Conservation (phyloP, 2,797 vertebrate genomes). For the Enteromius viviparus region DNA sequence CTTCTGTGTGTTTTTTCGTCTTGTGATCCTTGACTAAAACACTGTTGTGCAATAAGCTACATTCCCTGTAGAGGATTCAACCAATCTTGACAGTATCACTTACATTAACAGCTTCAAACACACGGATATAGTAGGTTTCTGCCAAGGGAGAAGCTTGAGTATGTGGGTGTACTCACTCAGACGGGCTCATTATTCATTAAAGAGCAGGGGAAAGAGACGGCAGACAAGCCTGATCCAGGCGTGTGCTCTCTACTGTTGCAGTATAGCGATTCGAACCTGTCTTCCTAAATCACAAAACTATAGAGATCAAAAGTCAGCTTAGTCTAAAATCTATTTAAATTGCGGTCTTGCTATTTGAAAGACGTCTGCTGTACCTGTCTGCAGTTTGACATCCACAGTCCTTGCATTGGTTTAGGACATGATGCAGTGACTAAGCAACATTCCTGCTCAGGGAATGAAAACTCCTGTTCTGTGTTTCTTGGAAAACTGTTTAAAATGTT, state of each 20-base stretch:
- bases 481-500: neutral
- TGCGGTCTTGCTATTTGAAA: neutral
- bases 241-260: neutral
- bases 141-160: neutral
- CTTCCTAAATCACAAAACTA: constrained; percentile 4
- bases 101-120: constrained; percentile 26
- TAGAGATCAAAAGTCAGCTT: constrained; percentile 12
- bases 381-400: neutral
- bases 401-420: neutral
- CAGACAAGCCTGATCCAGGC: constrained; percentile 9
- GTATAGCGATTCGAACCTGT: constrained; percentile 8
- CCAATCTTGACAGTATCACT: neutral
- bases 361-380: neutral
- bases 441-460: neutral
- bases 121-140: neutral
- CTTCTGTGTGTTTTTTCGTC: neutral
- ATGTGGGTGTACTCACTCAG: constrained; percentile 12
- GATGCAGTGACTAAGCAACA: constrained; percentile 18
- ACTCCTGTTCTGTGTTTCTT: neutral
- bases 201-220: constrained; percentile 7
- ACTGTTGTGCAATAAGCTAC: neutral
- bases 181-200: constrained; percentile 39
- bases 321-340: neutral
- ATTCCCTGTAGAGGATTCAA: constrained; percentile 9
- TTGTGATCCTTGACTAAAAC: neutral